phyloP scores from a whole-genome alignment of 2,888 invertebrate genomes.

The Chaetogeoica ovagalla region DNA sequence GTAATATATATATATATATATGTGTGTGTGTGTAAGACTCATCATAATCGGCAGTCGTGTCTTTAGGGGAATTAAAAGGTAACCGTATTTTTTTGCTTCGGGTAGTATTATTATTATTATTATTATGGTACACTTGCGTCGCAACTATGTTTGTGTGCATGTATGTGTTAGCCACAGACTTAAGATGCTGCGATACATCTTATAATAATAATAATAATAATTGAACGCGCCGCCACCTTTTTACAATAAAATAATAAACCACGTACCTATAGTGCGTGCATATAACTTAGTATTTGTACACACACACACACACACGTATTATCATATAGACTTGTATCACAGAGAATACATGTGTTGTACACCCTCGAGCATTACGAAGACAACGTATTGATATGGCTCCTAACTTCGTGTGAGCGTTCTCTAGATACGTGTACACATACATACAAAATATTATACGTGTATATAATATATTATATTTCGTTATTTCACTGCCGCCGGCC shows the following conservation, averaged over 20 bases:
- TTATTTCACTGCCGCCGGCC: slow-evolving; percentile 30
- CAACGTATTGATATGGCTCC: background rate
- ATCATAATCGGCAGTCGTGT: slow-evolving; percentile 31
- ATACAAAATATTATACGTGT: background rate
- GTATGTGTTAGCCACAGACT: slow-evolving; percentile 41
- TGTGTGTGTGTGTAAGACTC: slow-evolving; percentile 23
- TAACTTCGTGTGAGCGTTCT: too few relatives aligned
- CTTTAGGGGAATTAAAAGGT: slow-evolving; percentile 29
- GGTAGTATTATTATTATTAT: slow-evolving; percentile 27
- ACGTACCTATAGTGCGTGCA: slow-evolving; percentile 1
- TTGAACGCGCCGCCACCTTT: slow-evolving; percentile 50
- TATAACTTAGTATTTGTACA: background rate
- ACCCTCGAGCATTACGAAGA: slow-evolving; percentile 9
- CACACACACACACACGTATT: background rate
- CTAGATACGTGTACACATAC: too few relatives aligned
- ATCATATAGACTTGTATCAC: too few relatives aligned
- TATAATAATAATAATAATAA: slow-evolving; percentile 46
- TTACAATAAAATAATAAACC: slow-evolving; percentile 50
- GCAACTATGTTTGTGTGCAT: background rate
- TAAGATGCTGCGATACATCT: background rate
- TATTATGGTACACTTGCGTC: background rate
- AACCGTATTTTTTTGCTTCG: slow-evolving; percentile 38
- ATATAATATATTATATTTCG: background rate
- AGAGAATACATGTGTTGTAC: too few relatives aligned
- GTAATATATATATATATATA: background rate